Evolutionary conservation across 2,113 vertebrate species (phyloP), one percentile per base, ranked within the genome.

Genomic region (Poicephalus meyeri): DNA sequence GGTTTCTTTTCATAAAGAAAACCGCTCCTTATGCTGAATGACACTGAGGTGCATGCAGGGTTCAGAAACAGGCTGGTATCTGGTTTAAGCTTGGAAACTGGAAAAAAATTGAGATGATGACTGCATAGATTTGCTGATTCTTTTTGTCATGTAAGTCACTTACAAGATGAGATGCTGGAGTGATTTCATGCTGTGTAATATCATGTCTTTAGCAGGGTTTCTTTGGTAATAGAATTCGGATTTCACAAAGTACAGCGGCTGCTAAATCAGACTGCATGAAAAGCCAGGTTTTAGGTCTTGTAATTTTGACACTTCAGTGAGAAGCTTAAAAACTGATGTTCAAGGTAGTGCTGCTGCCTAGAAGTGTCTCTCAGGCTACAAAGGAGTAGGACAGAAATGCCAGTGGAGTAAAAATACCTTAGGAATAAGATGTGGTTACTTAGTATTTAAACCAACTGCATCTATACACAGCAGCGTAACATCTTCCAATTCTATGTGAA

Each of bases 141-240:
- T 55, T 77, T 89, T 68, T 91, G 85, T 42, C 25, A 13, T 80
- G 71, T 86, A 47, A 88, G 24, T 68, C 58, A 52, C 47, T 53
- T 31, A 52, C 85, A 91, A 91, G 86, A 95, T 94, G 72, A 95
- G 93, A 82, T 44, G 68, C 39, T 1, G 10, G 65, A 65, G 66
- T 4, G 91, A 91, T 94, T 95, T 97, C 96, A 94, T 65, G 76
- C 96, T 95, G 82, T 52, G 92, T 49, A 53, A 91, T 71, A 84
- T 80, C 83, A 68, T 70, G 56, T 65, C 89, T 6, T 9, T 61
- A 79, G 21, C 70, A 85, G 84, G 80, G 86, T 64, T 63, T 74
- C 92, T 95, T 61, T 47, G 50, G 73, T 95, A 53, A 95, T 39
- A 80, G 81, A 92, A 93, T 77, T 78, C 16, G 39, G 86, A 60